Base-by-base conservation (phyloP, 1,140 invertebrate genomes). In the Cardiocondyla obscurior region DNA sequence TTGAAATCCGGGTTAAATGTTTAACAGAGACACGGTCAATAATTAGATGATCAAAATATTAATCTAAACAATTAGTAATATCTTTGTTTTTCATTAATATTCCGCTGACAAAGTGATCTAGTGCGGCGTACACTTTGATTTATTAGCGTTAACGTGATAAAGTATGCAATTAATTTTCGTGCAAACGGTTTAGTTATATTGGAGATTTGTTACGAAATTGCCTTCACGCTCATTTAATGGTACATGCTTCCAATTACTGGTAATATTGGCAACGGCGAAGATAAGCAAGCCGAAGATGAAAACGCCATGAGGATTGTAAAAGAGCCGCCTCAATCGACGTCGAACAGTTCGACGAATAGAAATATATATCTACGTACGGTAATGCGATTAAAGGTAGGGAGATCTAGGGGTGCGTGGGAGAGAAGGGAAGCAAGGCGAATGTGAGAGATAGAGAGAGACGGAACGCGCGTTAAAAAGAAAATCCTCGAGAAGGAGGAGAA, bases 301-400 rank as follows among this genome's bases (percentile, higher is more conserved):
- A 33, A 77, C 46, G 46, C 12, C 30, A 14, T 16, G 16, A 64
- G 55, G 39, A 25, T 77, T 22, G 53, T 3, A 33, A 67, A 79
- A 67, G 36, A 33, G 6, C 44, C 44, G 51, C 49, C 53, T 65
- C 85, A 83, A 86, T 87, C 85, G 84, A 44, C 57, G 49, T 73
- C 57, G 83, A 85, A 69, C 70, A 69, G 82, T 60, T 86, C 55
- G 64, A 33, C 44, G 64, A 82, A 88, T 87, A 53, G 55, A 87
- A 85, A 87, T 88, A 77, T 85, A 82, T 85, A 84, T 85, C 33
- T 76, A 77, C 53, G 86, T 74, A 53, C 73, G 86, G 53, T 85
- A 88, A 88, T 88, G 69, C 83, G 87, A 88, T 88, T 88, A 88
- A 88, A 85, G 86, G 39, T n/a, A n/a, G 58, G 51, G 28, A 10